These are phyloP conservation scores for Emydocephalus ijimae DNA, from an alignment of 2,113 vertebrate genomes.

Conservation along the genomic window DNA sequence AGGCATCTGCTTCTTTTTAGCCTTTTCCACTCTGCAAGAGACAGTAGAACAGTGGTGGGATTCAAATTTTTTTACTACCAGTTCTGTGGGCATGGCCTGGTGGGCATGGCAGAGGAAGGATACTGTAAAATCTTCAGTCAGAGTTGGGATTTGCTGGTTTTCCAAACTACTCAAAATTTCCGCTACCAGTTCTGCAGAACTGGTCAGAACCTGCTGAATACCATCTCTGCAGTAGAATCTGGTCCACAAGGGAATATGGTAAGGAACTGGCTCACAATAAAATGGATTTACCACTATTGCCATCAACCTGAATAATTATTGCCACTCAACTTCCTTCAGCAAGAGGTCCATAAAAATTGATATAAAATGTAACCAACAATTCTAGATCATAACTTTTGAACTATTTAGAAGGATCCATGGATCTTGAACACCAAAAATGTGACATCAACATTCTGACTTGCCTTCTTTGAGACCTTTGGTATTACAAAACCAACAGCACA, in stretches of 20 bases:
- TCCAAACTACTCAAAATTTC: too few species aligned
- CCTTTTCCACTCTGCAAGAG: background rate
- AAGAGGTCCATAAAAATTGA: background rate
- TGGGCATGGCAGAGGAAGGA: too few species aligned
- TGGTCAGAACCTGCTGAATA: too few species aligned
- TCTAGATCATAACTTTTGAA: background rate
- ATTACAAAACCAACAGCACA: background rate
- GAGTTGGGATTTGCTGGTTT: too few species aligned
- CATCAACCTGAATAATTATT: background rate
- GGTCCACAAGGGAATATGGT: background rate
- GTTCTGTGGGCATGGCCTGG: too few species aligned
- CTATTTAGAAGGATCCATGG: background rate
- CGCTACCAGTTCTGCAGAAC: too few species aligned
- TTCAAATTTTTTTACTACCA: too few species aligned
- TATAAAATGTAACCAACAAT: background rate
- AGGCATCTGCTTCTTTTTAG: background rate
- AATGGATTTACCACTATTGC: background rate
- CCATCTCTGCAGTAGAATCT: background rate
- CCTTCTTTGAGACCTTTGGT: background rate
- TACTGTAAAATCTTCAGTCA: too few species aligned
- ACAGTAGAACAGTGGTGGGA: background rate
- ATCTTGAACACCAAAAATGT: background rate
- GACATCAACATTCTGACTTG: background rate
- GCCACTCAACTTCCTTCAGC: background rate
- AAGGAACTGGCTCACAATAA: background rate